Evolutionary conservation across 2,888 invertebrate genomes (phyloP), one percentile per base, ranked within the genome.

Genomic region (Pediacus dermestoides): DNA sequence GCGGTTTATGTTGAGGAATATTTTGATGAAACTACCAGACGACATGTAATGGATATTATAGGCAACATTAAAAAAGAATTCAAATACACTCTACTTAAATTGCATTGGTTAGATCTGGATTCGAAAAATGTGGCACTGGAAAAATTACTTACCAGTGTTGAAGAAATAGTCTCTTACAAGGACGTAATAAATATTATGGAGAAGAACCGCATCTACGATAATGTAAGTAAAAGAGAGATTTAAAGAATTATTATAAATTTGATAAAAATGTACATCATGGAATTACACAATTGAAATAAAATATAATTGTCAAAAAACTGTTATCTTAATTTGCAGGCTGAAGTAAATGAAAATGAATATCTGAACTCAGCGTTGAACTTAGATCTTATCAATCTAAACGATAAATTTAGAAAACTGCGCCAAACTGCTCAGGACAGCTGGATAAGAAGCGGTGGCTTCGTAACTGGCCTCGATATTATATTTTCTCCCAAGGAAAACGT

Each of bases 51-150:
- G 4, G 54, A 59, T n/a, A 58, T 68, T 37, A 58, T 64, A 34
- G 48, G 58, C 37, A 56, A 57, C 40, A 61, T 69, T 39, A 66
- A 65, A 53, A 49, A 50, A 28, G 58, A 61, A 42, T 64, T 66
- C 42, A 59, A 58, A 32, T 48, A 52, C 10, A 43, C 43, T 21
- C 37, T 66, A 21, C 42, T 53, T 26, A 48, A 52, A 39, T 46
- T 61, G 28, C 58, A 67, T 30, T 68, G 69, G 68, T 49, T 69
- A 40, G 68, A 68, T 44, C 46, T 51, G 16, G 49, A 57, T 42
- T 63, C 65, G 3, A 64, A 61, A 49, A 46, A 53, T 25, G 55
- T 53, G 30, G 57, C 64, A 12, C 38, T 55, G 27, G 58, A 61
- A 42, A 63, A 60, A 41, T 44, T 69, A 3, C 45, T 61, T 3